Conservation (phyloP, 2,888 invertebrate genomes). For the Zonitis immaculata region DNA sequence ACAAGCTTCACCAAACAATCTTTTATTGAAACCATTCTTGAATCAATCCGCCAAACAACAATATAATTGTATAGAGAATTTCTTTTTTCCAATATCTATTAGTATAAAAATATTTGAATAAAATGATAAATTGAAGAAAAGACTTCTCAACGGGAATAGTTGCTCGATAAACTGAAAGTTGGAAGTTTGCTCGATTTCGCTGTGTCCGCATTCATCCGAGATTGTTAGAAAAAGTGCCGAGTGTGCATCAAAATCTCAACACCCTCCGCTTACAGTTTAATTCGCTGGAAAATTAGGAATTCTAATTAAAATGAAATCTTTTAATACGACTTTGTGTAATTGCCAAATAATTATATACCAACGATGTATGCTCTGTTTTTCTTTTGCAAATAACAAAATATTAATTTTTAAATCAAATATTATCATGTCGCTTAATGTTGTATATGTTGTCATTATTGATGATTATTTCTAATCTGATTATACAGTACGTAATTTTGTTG, state of each 20-base stretch:
- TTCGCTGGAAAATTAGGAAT: conserved; percentile 31
- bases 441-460: neutral
- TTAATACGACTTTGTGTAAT: conserved; percentile 24
- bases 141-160: conserved; percentile 13
- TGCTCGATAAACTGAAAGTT: conserved; percentile 26
- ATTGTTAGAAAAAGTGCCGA: conserved; percentile 32
- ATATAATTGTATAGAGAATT: neutral
- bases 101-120: conserved; percentile 22
- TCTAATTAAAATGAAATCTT: conserved; percentile 31
- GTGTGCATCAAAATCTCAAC: conserved; percentile 35
- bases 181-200: conserved; percentile 26
- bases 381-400: neutral
- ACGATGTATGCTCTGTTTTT: too few species aligned
- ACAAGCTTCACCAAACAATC: conserved; percentile 3
- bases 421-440: too few species aligned
- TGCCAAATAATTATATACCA: conserved; percentile 14
- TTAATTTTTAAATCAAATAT: too few species aligned
- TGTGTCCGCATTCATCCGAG: conserved; percentile 28
- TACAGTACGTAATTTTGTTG: conserved; percentile 21
- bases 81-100: conserved; percentile 6
- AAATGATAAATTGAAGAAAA: conserved; percentile 16
- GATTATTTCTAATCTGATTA: conserved; percentile 26
- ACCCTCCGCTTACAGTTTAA: conserved; percentile 22
- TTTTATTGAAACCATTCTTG: neutral
- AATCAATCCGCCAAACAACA: neutral